phyloP scores from a whole-genome alignment of 30 jellyfish, hydroid and myxozoan genomes.

The Catostylus mosaicus region DNA sequence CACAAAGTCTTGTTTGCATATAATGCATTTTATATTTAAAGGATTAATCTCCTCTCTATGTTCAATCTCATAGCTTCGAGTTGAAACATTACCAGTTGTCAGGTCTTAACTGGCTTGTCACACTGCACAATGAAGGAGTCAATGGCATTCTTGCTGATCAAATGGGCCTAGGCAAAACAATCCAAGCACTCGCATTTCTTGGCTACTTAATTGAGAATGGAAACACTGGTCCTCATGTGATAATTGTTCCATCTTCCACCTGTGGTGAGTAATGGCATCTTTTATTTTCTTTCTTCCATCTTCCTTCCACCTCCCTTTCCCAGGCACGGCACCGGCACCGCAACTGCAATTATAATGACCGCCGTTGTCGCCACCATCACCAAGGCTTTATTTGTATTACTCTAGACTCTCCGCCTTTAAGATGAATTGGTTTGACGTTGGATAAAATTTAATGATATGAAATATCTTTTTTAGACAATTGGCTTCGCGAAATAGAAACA shows the following conservation, averaged over 20 bases:
- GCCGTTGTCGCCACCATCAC: no score
- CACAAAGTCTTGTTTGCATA: no score
- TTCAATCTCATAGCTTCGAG: conserved; percentile 39
- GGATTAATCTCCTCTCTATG: no score
- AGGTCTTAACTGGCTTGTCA: conserved; percentile 82
- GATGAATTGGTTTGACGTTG: no score
- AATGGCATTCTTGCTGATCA: conserved; percentile 92
- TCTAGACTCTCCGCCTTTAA: no score
- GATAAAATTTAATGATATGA: no score
- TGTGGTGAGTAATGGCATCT: conserved; percentile 85
- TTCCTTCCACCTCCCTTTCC: no score
- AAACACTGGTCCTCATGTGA: conserved; percentile 71
- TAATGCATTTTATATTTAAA: no score
- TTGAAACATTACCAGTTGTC: conserved; percentile 74
- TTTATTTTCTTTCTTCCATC: no score
- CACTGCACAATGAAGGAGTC: conserved; percentile 79
- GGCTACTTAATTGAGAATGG: conserved; percentile 83
- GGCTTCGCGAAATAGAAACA: conserved; percentile 87
- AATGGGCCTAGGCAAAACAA: conserved; percentile 95
- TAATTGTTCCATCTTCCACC: conserved; percentile 84
- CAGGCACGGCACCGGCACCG: no score
- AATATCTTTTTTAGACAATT: conserved; percentile 61
- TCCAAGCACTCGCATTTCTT: conserved; percentile 84
- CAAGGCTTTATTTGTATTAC: no score
- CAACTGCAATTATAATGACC: no score